Evolutionary conservation across 2,797 vertebrate species (phyloP), one percentile per base, ranked within the genome.

Genomic region (Anas acuta): DNA sequence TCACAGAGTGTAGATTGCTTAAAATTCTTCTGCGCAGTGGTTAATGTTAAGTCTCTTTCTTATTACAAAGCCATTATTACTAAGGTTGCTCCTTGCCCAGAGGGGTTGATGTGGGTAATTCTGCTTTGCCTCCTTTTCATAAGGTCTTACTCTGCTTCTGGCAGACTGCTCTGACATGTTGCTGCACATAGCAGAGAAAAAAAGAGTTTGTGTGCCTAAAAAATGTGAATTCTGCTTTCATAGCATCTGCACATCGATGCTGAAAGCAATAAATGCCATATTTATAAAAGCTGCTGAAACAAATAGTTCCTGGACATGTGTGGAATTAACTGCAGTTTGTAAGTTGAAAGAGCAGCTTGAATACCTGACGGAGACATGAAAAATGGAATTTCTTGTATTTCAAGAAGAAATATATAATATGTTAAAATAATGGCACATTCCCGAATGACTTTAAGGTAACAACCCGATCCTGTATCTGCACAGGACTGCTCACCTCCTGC

Each of bases 341-440:
- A 13, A 62, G 11, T 8, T 35, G 71, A 21, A 21, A n/a, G 60
- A 53, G 65, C 3, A 0, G 14, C 16, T 43, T n/a, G 39, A 62
- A 57, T 11, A 15, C 23, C 76, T 41, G 30, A 7, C 39, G 3
- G 2, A 10, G 78, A 25, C 11, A 9, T 21, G 61, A 12, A 39
- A 41, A 54, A 12, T 8, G 39, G 57, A 3, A 20, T 41, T 57
- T 37, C 41, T 51, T 0, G 21, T 23, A 3, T 56, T 61, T n/a
- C n/a, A 41, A 47, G 18, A 35, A 57, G 58, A 78, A 69, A 35
- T 6, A 7, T 1, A 0, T 10, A 3, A 49, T 43, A 3, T 60
- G 35, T 17, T 28, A 0, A 23, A 25, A 28, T 23, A 25, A 2
- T 0, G 20, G 3, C 20, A 3, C 4, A 0, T 11, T n/a, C 6